Percentiles rank a stretch among this genome's conserved stretches.
Evolutionary conservation across 2,888 invertebrate genomes (phyloP).

Genomic region (Blastobasis adustella): DNA sequence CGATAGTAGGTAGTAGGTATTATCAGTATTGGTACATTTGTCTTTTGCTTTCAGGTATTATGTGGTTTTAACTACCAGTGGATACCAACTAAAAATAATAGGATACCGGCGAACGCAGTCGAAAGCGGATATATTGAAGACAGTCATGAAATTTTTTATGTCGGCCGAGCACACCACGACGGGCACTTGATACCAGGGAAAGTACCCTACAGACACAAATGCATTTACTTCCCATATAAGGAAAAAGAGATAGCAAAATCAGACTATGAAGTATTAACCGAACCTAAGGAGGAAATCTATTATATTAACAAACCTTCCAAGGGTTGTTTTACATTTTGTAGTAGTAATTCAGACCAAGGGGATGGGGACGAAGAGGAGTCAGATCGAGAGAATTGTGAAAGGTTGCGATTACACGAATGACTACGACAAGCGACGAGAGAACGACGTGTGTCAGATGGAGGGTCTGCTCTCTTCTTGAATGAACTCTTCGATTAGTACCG

Average conservation of each 20-base stretch:
- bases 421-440: too few species aligned
- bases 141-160: constrained; percentile 59
- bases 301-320: background rate
- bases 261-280: constrained; percentile 19
- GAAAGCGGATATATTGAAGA: constrained; percentile 67
- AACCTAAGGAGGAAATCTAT: constrained; percentile 1
- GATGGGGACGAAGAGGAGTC: too few species aligned
- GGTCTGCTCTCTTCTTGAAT: too few species aligned
- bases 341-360: too few species aligned
- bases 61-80: constrained; percentile 40
- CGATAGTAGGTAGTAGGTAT: too few species aligned
- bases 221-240: constrained; percentile 77
- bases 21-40: too few species aligned
- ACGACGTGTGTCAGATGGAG: too few species aligned
- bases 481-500: too few species aligned
- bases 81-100: constrained; percentile 69
- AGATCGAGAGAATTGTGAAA: too few species aligned
- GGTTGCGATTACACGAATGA: too few species aligned
- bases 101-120: constrained; percentile 78
- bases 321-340: too few species aligned
- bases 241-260: constrained; percentile 10
- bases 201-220: constrained; percentile 71
- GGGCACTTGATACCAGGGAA: constrained; percentile 84
- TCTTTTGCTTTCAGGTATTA: constrained; percentile 29
- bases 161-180: constrained; percentile 79